Evolutionary conservation across 2,113 vertebrate genomes (phyloP), one percentile per base, ranked within the genome.

Genomic region (Alectura lathami): DNA sequence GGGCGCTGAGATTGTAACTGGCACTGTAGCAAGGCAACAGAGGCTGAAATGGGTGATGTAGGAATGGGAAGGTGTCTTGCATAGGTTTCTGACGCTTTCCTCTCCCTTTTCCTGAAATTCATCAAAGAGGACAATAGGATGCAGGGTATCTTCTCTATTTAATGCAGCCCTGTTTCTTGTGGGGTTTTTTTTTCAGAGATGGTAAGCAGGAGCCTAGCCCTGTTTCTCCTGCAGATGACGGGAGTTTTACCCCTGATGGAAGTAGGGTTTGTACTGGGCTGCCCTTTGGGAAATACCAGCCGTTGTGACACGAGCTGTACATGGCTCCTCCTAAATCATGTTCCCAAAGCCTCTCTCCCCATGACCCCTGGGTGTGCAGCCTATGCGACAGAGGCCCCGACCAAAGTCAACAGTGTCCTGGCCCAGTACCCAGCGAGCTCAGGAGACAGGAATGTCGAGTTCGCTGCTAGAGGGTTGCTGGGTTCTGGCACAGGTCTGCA

Each of bases 391-490:
- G 32, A 30, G 60, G 17, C 21, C 45, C 63, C 2, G 1, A 54
- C 84, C 45, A 67, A 73, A 88, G 60, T 75, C 79, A 88, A 8
- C 72, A 40, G 27, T 0, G 1, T n/a, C 27, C 76, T 89, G 64
- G 85, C 43, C 56, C 6, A 1, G 26, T 63, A 83, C 5, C 40
- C 0, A 0, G 38, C 7, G 36, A 95, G 79, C 56, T 93, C 88
- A 94, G 93, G 83, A 89, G 64, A 64, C 66, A 88, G 90, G 93
- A 96, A 93, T 73, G 88, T 81, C 86, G 66, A 88, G 1, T 78
- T 63, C 11, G 14, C 40, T 86, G 66, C 36, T 93, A 57, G 60
- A 91, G 30, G 72, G 73, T 68, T 94, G 74, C 38, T 86, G 73
- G 26, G 40, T 53, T 93, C 83, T 96, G 89, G 91, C 13, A 0